Evolutionary conservation across 1,140 invertebrate species (phyloP).

Genomic region (Venturia canescens): DNA sequence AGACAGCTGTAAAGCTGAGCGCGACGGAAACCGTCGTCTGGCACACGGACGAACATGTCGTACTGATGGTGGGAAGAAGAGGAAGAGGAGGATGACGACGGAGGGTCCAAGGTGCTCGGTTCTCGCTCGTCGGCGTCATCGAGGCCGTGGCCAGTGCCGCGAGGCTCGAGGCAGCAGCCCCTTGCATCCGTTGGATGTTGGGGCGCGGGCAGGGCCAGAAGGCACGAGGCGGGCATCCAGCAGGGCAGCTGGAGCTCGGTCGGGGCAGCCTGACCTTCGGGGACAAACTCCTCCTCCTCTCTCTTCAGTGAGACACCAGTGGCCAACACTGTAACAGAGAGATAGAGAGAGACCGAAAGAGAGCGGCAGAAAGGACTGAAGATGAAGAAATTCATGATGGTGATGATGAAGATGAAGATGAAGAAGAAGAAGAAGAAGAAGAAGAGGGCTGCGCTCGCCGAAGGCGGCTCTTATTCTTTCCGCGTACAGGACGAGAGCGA

Average conservation of each 20-base stretch:
- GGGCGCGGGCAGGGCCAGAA: constrained; percentile 47
- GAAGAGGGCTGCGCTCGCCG: neutral
- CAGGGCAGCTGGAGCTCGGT: constrained; percentile 65
- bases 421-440: constrained; percentile 40
- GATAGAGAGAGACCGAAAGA: constrained; percentile 66
- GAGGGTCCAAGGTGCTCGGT: constrained; percentile 30
- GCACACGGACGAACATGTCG: constrained; percentile 65
- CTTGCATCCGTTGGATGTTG: constrained; percentile 59
- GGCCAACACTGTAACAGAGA: constrained; percentile 74
- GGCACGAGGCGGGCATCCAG: constrained; percentile 56
- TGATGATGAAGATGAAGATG: constrained; percentile 42
- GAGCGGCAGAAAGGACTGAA: constrained; percentile 42
- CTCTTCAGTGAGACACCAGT: constrained; percentile 73
- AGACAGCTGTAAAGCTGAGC: constrained; percentile 76
- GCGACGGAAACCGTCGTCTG: constrained; percentile 59
- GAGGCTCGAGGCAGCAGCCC: constrained; percentile 51
- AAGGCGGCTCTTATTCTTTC: constrained; percentile 14
- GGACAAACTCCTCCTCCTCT: constrained; percentile 65
- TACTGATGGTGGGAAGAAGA: constrained; percentile 46
- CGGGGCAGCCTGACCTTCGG: constrained; percentile 60
- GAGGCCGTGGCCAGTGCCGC: constrained; percentile 39
- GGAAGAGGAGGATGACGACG: constrained; percentile 11
- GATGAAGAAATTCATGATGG: no score
- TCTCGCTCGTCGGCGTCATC: constrained; percentile 39
- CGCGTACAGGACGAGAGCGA: constrained; percentile 33